phyloP scores from a whole-genome alignment of 2,888 invertebrate species.

The Dasypogon diadema region DNA sequence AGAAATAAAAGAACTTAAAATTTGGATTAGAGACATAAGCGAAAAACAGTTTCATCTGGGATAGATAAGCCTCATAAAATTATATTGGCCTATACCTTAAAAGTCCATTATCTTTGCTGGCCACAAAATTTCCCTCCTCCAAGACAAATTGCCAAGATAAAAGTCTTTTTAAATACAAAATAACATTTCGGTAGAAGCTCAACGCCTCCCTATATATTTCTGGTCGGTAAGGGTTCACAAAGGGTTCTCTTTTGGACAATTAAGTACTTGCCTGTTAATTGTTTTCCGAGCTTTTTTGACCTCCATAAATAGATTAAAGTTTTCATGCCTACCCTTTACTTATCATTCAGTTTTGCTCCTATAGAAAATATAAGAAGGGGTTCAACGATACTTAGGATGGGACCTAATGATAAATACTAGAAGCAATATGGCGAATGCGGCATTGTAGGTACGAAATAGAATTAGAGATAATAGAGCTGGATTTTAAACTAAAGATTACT shows the following conservation, averaged over 20 bases:
- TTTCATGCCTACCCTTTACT: slow-evolving; percentile 3
- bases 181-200: slow-evolving; percentile 1
- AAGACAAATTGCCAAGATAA: slow-evolving; percentile 42
- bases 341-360: not conserved
- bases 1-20: slow-evolving; percentile 32
- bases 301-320: slow-evolving; percentile 46
- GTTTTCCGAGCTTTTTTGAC: slow-evolving; percentile 45
- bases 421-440: slow-evolving; percentile 12
- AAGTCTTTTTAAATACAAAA: slow-evolving; percentile 41
- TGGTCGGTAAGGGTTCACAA: slow-evolving; percentile 26
- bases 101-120: slow-evolving; percentile 43
- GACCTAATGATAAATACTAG: slow-evolving; percentile 30
- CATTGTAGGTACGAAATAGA: too few relatives aligned
- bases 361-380: slow-evolving; percentile 18
- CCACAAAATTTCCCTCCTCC: slow-evolving; percentile 37
- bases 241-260: slow-evolving; percentile 40
- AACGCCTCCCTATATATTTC: not conserved
- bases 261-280: slow-evolving; percentile 43
- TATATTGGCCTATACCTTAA: slow-evolving; percentile 43
- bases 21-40: slow-evolving; percentile 4
- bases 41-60: slow-evolving; percentile 13
- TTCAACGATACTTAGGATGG: slow-evolving; percentile 6
- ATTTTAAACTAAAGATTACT: too few relatives aligned
- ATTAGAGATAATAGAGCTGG: too few relatives aligned
- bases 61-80: slow-evolving; percentile 42